Base-by-base conservation (phyloP, 2,797 vertebrate genomes). In the Threskiornis aethiopicus region DNA sequence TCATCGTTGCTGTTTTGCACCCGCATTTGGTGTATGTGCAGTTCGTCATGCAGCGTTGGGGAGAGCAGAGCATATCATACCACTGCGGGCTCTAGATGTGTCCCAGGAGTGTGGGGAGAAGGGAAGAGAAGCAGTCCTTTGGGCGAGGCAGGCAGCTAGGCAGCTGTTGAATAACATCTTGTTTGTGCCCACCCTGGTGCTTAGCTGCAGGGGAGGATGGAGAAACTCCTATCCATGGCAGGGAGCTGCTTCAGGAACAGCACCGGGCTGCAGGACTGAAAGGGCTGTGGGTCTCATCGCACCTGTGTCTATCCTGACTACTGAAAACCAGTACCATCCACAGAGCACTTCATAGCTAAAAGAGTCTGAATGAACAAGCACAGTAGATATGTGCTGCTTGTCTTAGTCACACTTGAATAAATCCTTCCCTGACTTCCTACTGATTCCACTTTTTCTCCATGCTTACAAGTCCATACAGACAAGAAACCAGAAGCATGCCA, bases 21-120 rank as follows among this genome's bases (percentile, higher is more conserved):
- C 6, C 37, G 44, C 12, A 0, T 54, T 71, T 80, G 31, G 14
- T 37, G 55, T 19, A 9, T 4, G 13, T 52, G 41, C 24, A 1
- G 3, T 24, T 77, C 6, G 3, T 21, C 15, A 3, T 16, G 28
- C 29, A 17, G 42, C 4, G 15, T 7, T 6, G 80, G 35, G 44
- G 33, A 37, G 16, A 46, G 42, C 55, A 44, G 17, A 64, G 20
- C 16, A 16, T 49, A 7, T 20, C 20, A 11, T 0, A 7, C 22
- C 20, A 11, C 0, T 0, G 2, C 33, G 13, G n/a, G 13, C 41
- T 67, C 37, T 46, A 64, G 18, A 16, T 46, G 33, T 57, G 16
- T 31, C 54, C 24, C 20, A n/a, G 73, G 25, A 54, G 11, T 8
- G 33, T 29, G 11, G n/a, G 35, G 16, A 61, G 10, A 1, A n/a